Evolutionary conservation across 2,888 invertebrate genomes (phyloP).

Genomic region (Apoda limacodes): DNA sequence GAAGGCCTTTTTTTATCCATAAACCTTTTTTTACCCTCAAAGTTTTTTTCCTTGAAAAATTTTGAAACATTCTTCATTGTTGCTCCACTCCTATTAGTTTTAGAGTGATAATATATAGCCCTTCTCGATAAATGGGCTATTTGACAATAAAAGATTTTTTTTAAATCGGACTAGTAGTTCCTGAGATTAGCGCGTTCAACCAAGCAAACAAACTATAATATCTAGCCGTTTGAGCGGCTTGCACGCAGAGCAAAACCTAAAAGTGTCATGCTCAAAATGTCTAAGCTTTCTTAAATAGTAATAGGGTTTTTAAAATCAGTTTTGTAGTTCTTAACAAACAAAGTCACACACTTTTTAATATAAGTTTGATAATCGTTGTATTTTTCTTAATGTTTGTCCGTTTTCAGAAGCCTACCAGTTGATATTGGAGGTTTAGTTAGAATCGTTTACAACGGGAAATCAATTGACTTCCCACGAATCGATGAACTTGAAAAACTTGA

Average conservation of each 20-base stretch:
- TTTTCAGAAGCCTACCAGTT: constrained; percentile 31
- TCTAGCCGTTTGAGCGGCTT: too few species aligned
- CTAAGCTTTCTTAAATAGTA: too few species aligned
- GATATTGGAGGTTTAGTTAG: constrained; percentile 38
- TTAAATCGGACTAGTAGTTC: background rate
- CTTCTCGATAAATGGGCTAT: background rate
- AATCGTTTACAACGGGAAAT: constrained; percentile 43
- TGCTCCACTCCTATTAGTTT: background rate
- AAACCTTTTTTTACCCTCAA: too few species aligned
- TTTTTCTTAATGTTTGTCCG: constrained; percentile 6
- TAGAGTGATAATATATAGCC: background rate
- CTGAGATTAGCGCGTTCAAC: background rate
- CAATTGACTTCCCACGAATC: constrained; percentile 28
- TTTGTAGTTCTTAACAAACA: too few species aligned
- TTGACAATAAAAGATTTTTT: background rate
- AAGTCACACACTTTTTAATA: too few species aligned
- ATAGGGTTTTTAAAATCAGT: too few species aligned
- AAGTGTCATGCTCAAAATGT: too few species aligned
- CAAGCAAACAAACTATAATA: background rate
- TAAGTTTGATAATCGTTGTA: constrained; percentile 3
- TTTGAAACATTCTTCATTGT: background rate
- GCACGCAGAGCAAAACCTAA: too few species aligned
- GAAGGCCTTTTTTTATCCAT: too few species aligned
- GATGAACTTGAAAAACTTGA: constrained; percentile 14
- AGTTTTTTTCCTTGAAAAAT: background rate